Evolutionary conservation across 2,888 invertebrate species (phyloP).

Genomic region (Pyrocoelia pectoralis): DNA sequence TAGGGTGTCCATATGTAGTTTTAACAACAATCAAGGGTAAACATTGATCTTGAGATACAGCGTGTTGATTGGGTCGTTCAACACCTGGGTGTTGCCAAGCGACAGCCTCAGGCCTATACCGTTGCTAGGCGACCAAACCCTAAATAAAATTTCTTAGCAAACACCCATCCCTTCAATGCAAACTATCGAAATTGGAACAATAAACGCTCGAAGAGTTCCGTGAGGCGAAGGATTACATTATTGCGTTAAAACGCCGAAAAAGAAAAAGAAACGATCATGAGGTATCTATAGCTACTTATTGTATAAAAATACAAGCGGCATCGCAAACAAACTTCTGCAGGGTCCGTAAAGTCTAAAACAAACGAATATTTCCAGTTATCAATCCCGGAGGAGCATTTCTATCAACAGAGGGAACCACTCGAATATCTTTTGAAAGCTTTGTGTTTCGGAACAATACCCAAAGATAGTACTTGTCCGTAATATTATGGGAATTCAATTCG

Average conservation of each 20-base stretch:
- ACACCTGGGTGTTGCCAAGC: slow-evolving; percentile 60
- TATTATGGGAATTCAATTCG: slow-evolving; percentile 36
- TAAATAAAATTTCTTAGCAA: slow-evolving; percentile 24
- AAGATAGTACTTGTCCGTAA: slow-evolving; percentile 40
- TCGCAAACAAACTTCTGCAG: slow-evolving; percentile 18
- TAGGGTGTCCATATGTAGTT: too few species aligned
- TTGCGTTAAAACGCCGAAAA: neutral
- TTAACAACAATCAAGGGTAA: slow-evolving; percentile 46
- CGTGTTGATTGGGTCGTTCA: slow-evolving; percentile 60
- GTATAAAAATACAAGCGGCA: slow-evolving; percentile 11
- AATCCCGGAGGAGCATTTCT: slow-evolving; percentile 34
- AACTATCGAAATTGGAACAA: slow-evolving; percentile 1
- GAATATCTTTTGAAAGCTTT: slow-evolving; percentile 39
- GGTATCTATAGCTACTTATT: too few species aligned
- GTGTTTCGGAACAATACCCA: slow-evolving; percentile 38
- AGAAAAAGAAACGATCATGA: too few species aligned
- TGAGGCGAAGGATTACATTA: neutral
- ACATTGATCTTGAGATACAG: slow-evolving; percentile 61
- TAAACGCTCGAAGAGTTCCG: neutral
- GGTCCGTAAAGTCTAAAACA: slow-evolving; percentile 23
- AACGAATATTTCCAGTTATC: slow-evolving; percentile 32
- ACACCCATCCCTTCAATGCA: neutral
- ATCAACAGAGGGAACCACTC: slow-evolving; percentile 37
- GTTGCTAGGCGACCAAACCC: slow-evolving; percentile 45
- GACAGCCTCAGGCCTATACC: slow-evolving; percentile 48